A percentile compares a stretch with the other conserved stretches of the same genome.
Evolutionary conservation across 2,113 vertebrate species (phyloP).

Genomic region (Seriola rivoliana): DNA sequence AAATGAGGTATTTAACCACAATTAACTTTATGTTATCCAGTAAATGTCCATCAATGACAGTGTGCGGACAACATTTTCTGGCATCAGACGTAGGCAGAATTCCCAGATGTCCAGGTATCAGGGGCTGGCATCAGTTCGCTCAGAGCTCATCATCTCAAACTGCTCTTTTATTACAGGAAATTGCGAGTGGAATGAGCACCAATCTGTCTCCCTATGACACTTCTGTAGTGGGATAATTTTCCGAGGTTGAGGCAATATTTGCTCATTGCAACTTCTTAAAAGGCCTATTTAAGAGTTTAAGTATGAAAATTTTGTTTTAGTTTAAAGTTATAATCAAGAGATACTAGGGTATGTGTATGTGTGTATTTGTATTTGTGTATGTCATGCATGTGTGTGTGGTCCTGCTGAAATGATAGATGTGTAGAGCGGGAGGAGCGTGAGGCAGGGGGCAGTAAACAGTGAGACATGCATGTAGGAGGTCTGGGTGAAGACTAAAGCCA

Average conservation of each 20-base stretch:
- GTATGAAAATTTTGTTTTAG: background rate
- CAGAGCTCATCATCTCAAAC: slow-evolving; percentile 63
- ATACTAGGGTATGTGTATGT: slow-evolving; percentile 21
- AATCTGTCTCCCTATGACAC: slow-evolving; percentile 56
- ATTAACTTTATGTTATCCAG: background rate
- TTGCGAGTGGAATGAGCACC: slow-evolving; percentile 60
- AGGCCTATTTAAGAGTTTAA: background rate
- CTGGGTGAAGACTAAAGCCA: slow-evolving; percentile 79
- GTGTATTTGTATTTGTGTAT: slow-evolving; percentile 45
- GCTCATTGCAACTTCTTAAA: slow-evolving; percentile 10
- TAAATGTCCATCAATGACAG: slow-evolving; percentile 1
- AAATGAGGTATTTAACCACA: background rate
- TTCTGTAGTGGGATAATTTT: slow-evolving; percentile 45
- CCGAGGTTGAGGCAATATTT: slow-evolving; percentile 17
- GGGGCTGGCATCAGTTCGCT: slow-evolving; percentile 62
- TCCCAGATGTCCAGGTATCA: slow-evolving; percentile 67
- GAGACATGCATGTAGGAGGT: slow-evolving; percentile 79
- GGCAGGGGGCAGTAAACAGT: slow-evolving; percentile 72
- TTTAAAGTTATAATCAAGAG: slow-evolving; percentile 42
- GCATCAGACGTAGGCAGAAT: slow-evolving; percentile 48
- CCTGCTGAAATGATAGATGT: slow-evolving; percentile 78
- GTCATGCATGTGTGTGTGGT: slow-evolving; percentile 75
- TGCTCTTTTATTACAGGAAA: slow-evolving; percentile 80
- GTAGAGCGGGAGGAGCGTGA: slow-evolving; percentile 62
- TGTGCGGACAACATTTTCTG: slow-evolving; percentile 2